Evolutionary conservation across 1,140 invertebrate species (phyloP).

Genomic region (Drosophila auraria): DNA sequence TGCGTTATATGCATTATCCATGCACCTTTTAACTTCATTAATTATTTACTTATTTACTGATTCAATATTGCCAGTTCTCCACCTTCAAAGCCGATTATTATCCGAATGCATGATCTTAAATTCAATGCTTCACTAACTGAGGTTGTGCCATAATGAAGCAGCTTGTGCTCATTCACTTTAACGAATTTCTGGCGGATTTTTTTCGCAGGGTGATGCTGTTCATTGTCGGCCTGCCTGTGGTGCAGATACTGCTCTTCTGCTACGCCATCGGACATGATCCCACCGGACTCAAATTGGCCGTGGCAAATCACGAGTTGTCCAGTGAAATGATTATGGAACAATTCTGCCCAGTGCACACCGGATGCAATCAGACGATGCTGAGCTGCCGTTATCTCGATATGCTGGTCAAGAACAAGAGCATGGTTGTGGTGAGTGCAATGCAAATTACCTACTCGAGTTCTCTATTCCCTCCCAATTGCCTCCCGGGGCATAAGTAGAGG

Average conservation of each 20-base stretch:
- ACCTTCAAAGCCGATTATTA: background rate
- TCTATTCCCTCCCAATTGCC: background rate
- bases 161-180: background rate
- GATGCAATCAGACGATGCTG: conserved; percentile 89
- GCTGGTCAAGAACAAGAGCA: conserved; percentile 87
- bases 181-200: conserved; percentile 5
- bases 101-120: no score
- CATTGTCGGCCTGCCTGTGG: conserved; percentile 95
- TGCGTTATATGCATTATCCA: no score
- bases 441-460: conserved; percentile 67
- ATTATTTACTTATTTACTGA: no score
- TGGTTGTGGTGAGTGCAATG: conserved; percentile 87
- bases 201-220: conserved; percentile 92
- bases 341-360: conserved; percentile 86
- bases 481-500: background rate
- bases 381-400: conserved; percentile 92
- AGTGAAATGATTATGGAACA: conserved; percentile 86
- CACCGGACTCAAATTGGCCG: conserved; percentile 91
- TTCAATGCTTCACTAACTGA: background rate
- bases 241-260: conserved; percentile 97
- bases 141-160: background rate
- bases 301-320: conserved; percentile 93
- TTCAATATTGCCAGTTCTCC: no score
- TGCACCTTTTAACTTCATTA: no score
- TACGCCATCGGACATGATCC: conserved; percentile 97